Evolutionary conservation across 2,113 vertebrate species (phyloP).

Genomic region (Pyrgilauda ruficollis): DNA sequence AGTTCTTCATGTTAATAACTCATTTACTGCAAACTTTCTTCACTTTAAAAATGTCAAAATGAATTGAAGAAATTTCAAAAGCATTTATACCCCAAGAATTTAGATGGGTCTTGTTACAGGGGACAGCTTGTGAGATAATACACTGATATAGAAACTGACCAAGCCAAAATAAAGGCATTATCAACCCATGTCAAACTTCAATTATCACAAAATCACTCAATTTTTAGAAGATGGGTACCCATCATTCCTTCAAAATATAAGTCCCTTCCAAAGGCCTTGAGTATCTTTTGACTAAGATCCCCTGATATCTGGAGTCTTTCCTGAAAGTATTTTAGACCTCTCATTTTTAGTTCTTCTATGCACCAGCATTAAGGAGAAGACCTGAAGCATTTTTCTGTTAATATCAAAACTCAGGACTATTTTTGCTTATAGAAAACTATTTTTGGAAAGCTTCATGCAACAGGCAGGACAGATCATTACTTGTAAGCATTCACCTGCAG

Average conservation of each 20-base stretch:
- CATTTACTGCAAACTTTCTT: background rate
- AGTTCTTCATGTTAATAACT: background rate
- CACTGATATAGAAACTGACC: background rate
- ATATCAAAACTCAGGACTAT: background rate
- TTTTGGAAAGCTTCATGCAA: slow-evolving; percentile 1
- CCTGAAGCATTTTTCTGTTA: background rate
- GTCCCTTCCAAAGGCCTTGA: background rate
- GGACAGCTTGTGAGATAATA: background rate
- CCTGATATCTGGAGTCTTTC: background rate
- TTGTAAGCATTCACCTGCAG: background rate
- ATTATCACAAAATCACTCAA: background rate
- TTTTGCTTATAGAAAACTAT: background rate
- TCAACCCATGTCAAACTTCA: background rate
- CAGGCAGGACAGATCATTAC: background rate
- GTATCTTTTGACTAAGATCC: background rate
- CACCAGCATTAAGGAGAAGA: background rate
- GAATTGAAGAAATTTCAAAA: background rate
- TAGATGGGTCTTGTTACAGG: background rate
- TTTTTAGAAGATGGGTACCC: background rate
- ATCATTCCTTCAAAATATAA: background rate
- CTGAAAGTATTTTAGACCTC: background rate
- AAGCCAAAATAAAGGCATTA: background rate
- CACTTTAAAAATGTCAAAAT: background rate
- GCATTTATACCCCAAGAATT: background rate
- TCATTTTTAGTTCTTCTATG: background rate